A percentile compares a stretch with the other conserved stretches of the same genome.
Conservation (phyloP, 2,797 vertebrate species). For the Macroramphosus scolopax region DNA sequence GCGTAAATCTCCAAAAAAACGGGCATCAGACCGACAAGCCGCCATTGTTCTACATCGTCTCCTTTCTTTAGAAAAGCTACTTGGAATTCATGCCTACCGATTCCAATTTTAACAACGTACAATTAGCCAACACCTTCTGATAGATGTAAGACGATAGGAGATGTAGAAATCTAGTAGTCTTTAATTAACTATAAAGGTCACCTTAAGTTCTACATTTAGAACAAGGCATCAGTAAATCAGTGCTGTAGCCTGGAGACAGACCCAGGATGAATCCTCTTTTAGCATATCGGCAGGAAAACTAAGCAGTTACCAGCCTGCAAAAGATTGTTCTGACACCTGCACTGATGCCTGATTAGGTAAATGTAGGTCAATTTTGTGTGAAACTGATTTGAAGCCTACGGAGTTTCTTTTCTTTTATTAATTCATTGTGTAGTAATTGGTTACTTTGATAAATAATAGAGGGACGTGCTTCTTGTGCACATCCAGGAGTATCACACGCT, state of each 20-base stretch:
- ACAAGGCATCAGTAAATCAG: not conserved
- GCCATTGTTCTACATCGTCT: too few species aligned
- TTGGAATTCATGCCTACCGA: too few species aligned
- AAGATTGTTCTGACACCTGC: constrained; percentile 17
- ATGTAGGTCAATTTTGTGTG: constrained; percentile 13
- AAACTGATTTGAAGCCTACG: constrained; percentile 8
- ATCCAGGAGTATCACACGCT: constrained; percentile 3
- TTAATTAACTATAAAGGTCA: constrained; percentile 7
- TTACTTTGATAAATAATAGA: constrained; percentile 49
- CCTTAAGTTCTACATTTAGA: constrained; percentile 1
- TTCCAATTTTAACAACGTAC: too few species aligned
- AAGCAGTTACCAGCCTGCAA: constrained; percentile 1
- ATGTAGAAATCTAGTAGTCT: too few species aligned
- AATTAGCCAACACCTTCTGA: too few species aligned
- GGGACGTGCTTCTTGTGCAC: constrained; percentile 1
- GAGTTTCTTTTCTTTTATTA: constrained; percentile 4
- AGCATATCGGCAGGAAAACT: constrained; percentile 26
- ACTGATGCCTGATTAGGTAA: not conserved
- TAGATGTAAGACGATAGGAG: too few species aligned
- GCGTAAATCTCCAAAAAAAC: too few species aligned
- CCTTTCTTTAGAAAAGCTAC: too few species aligned
- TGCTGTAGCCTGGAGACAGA: too few species aligned
- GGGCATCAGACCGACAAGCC: too few species aligned
- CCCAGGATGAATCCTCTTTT: not conserved
- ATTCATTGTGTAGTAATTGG: constrained; percentile 22